Percentiles rank a stretch among this genome's conserved stretches.
phyloP scores from a whole-genome alignment of 2,797 vertebrate species.

The Acanthurus tractus region DNA sequence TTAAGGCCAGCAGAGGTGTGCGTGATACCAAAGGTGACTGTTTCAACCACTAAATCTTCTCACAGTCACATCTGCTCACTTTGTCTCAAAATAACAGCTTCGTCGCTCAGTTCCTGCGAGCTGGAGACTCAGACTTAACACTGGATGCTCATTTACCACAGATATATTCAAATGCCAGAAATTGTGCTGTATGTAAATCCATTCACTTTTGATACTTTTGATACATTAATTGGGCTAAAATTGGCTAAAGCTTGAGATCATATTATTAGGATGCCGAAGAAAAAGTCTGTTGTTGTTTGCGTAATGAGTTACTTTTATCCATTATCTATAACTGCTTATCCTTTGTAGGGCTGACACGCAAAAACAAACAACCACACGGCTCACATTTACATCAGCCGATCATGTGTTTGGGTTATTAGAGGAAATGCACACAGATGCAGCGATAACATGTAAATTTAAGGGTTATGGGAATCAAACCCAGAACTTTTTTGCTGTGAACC shows the following conservation, averaged over 20 bases:
- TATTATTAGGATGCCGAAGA: not conserved
- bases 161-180: too few relatives aligned
- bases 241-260: conserved; percentile 5
- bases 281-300: not conserved
- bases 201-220: not conserved
- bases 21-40: not conserved
- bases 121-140: not conserved
- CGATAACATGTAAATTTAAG: too few relatives aligned
- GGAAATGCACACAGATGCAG: too few relatives aligned
- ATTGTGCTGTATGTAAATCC: not conserved
- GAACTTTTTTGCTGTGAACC: too few relatives aligned
- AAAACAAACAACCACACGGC: too few relatives aligned
- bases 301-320: conserved; percentile 14
- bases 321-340: too few relatives aligned
- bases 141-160: too few relatives aligned
- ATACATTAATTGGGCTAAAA: not conserved
- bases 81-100: not conserved
- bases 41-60: conserved; percentile 12
- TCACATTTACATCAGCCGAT: too few relatives aligned
- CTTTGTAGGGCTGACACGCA: too few relatives aligned
- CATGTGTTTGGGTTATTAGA: too few relatives aligned
- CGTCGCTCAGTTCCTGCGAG: not conserved
- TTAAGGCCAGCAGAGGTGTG: not conserved
- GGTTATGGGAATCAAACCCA: too few relatives aligned
- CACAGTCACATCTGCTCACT: not conserved